phyloP scores from a whole-genome alignment of 2,888 invertebrate genomes.

The Acanthosepion esculentum region DNA sequence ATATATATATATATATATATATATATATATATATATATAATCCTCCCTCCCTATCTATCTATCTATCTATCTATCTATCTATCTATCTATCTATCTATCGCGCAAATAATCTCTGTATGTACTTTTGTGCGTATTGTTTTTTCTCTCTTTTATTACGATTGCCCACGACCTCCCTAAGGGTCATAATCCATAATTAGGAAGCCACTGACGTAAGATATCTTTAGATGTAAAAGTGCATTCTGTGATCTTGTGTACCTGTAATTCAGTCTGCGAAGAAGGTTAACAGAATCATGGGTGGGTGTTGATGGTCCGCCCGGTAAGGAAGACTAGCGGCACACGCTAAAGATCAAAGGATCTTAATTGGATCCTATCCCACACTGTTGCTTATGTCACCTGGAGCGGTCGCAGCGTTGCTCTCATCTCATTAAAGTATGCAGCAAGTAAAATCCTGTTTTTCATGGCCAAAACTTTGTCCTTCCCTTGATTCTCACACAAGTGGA shows the following conservation, averaged over 20 bases:
- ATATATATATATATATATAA: neutral
- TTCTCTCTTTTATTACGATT: neutral
- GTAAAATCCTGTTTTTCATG: slow-evolving; percentile 20
- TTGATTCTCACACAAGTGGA: neutral
- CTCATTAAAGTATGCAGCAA: slow-evolving; percentile 20
- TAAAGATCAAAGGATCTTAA: slow-evolving; percentile 33
- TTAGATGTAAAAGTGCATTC: neutral
- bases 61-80: slow-evolving; percentile 33
- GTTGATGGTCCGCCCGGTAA: neutral
- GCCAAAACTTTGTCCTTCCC: neutral
- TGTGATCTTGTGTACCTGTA: slow-evolving; percentile 2
- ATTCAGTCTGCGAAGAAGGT: neutral
- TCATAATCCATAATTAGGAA: neutral
- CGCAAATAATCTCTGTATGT: neutral
- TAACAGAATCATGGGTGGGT: neutral
- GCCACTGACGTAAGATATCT: slow-evolving; percentile 33
- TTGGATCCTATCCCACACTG: slow-evolving; percentile 8
- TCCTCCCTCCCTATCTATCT: neutral
- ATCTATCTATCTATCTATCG: neutral
- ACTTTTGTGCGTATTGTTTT: neutral
- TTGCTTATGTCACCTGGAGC: slow-evolving; percentile 6
- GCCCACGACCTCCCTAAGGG: neutral
- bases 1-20: too few relatives aligned
- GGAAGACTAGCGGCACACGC: neutral
- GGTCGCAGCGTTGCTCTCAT: neutral